A percentile compares a stretch with the other conserved stretches of the same genome.
phyloP scores from a whole-genome alignment of 2,113 vertebrate species.

The Nesogale talazaci region DNA sequence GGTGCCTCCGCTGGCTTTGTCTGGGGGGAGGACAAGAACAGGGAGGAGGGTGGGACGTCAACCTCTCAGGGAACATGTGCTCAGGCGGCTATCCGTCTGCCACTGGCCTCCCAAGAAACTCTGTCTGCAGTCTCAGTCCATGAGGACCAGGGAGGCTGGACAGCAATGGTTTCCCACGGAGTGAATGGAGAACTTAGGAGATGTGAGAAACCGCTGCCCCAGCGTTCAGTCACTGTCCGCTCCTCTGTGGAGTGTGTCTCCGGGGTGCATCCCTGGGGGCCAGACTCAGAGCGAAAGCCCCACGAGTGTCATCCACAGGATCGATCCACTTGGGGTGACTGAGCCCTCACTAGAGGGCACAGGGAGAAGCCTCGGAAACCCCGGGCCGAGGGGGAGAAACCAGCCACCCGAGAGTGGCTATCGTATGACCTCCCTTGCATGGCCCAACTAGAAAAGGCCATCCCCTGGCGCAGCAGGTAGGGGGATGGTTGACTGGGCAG shows the following conservation, averaged over 20 bases:
- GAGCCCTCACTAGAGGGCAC: not conserved
- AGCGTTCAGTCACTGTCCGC: not conserved
- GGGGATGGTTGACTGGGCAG: not conserved
- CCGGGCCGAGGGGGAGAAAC: not conserved
- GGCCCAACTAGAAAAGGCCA: not conserved
- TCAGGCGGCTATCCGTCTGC: not conserved
- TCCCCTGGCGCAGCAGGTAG: not conserved
- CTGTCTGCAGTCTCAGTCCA: no score
- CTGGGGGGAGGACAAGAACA: constrained; percentile 77
- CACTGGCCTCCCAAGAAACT: constrained; percentile 21
- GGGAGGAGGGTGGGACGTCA: fast-evolving
- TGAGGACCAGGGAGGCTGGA: not conserved
- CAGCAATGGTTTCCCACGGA: not conserved
- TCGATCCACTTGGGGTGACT: not conserved
- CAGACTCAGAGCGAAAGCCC: not conserved
- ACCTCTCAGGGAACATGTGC: not conserved
- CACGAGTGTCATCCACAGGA: not conserved
- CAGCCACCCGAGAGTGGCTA: not conserved
- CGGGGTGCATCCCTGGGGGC: not conserved
- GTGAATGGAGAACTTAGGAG: not conserved
- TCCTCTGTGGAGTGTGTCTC: not conserved
- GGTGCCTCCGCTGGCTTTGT: constrained; percentile 91
- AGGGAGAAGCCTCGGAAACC: not conserved
- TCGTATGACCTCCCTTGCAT: not conserved
- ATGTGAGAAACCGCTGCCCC: not conserved